Evolutionary conservation across 2,797 vertebrate species (phyloP).

Genomic region (Sebastes alutus): DNA sequence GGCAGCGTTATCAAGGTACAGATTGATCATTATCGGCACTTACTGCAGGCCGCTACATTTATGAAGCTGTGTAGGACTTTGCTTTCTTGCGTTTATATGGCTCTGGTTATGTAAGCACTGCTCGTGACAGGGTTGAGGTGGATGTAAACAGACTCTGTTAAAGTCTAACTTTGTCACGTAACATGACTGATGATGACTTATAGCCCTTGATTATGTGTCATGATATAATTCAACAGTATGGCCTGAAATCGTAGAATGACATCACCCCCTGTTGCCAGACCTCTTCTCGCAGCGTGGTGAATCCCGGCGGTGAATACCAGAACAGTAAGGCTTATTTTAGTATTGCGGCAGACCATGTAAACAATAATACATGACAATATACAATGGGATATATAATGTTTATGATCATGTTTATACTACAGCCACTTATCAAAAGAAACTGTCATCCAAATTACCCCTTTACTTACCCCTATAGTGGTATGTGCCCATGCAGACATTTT

Average conservation of each 20-base stretch:
- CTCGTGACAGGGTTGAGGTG: conserved; percentile 35
- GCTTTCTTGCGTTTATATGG: conserved; percentile 41
- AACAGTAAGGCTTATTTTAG: background rate
- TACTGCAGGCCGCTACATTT: conserved; percentile 9
- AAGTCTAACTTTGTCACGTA: conserved; percentile 43
- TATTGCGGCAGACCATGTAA: background rate
- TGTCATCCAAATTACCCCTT: background rate
- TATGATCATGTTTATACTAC: background rate
- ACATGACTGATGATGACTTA: conserved; percentile 60
- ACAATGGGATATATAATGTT: background rate
- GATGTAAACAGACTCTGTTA: conserved; percentile 56
- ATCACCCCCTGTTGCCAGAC: background rate
- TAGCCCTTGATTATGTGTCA: conserved; percentile 48
- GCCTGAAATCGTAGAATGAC: background rate
- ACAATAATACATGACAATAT: background rate
- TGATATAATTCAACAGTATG: conserved; percentile 29
- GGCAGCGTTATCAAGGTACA: conserved; percentile 21
- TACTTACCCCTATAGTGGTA: background rate
- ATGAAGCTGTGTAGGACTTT: conserved; percentile 44
- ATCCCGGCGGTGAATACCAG: background rate
- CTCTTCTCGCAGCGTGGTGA: background rate
- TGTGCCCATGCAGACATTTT: background rate
- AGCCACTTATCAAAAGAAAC: background rate
- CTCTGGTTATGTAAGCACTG: conserved; percentile 55
- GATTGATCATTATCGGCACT: conserved; percentile 37